phyloP scores from a whole-genome alignment of 2,888 invertebrate genomes.

The Macaria liturata region DNA sequence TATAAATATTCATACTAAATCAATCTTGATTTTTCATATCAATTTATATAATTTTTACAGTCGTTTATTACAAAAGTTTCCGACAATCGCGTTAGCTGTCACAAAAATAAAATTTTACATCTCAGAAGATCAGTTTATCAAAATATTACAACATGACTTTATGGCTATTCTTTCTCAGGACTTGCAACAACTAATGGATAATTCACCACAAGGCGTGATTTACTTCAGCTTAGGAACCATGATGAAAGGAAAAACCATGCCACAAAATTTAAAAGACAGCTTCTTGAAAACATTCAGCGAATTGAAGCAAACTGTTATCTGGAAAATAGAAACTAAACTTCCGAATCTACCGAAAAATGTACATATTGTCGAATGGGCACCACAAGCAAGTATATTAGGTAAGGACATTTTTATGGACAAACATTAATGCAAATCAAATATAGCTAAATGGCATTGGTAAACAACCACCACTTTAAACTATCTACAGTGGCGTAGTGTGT shows the following conservation, averaged over 20 bases:
- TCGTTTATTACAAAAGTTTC: no score
- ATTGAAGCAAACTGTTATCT: constrained; percentile 61
- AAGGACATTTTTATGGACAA: constrained; percentile 9
- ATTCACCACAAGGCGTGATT: constrained; percentile 56
- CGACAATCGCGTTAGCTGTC: no score
- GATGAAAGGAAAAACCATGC: constrained; percentile 51
- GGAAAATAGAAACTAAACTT: constrained; percentile 63
- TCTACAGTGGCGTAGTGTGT: no score
- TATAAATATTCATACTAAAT: no score
- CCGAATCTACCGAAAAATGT: constrained; percentile 56
- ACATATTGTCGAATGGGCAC: constrained; percentile 63
- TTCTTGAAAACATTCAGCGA: constrained; percentile 53
- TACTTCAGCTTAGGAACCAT: constrained; percentile 67
- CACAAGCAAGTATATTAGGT: constrained; percentile 66
- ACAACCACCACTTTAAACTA: no score
- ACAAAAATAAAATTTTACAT: no score
- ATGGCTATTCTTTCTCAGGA: constrained; percentile 43
- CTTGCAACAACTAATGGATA: constrained; percentile 60
- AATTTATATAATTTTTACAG: no score
- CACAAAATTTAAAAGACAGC: constrained; percentile 43
- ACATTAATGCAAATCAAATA: no score
- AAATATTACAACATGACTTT: no score
- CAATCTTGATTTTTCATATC: no score
- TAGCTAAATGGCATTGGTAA: no score
- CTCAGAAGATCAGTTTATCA: no score